Evolutionary conservation across 1,140 invertebrate species (phyloP), one percentile per base, ranked within the genome.

Genomic region (Bemisia tabaci): DNA sequence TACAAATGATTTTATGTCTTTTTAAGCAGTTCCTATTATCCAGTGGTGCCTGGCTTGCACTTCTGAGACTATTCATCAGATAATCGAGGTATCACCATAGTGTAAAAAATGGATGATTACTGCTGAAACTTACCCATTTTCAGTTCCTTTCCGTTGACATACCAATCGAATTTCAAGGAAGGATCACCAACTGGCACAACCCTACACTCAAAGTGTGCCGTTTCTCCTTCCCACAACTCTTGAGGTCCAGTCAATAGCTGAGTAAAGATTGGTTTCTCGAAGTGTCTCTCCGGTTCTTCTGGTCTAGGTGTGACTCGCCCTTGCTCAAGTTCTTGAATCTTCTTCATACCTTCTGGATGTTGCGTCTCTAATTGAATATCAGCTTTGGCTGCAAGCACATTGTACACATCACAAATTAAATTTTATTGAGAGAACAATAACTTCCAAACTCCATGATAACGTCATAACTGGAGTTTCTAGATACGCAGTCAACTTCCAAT

Each of bases 101-200:
- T n/a, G n/a, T n/a, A n/a, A n/a, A n/a, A n/a, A n/a, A n/a, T n/a
- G n/a, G n/a, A n/a, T n/a, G n/a, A n/a, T n/a, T n/a, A n/a, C n/a
- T 22, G 12, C 21, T 12, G 22, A 2, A 66, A 68, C 81, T 76
- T 80, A 85, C 90, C 91, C 85, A 92, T 87, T 82, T 95, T 89
- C 65, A 95, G 80, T 82, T 93, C 89, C 22, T 94, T 84, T 70
- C 94, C 95, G 75, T 97, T 97, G 61, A 94, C 87, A 73, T 89
- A 95, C 95, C 95, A 97, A 78, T 96, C 91, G 71, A 95, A 95
- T 73, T 86, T 82, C 60, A 97, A 79, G 71, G 85, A 90, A 12
- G 92, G 83, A 79, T 97, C 96, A 9, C 95, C 94, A 67, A 95
- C 91, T 48, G 94, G 94, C 25, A 96, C 88, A n/a, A 98, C 92